These are phyloP conservation scores for Thermophis baileyi DNA, from an alignment of 2,113 vertebrate species.

Conservation along the genomic window DNA sequence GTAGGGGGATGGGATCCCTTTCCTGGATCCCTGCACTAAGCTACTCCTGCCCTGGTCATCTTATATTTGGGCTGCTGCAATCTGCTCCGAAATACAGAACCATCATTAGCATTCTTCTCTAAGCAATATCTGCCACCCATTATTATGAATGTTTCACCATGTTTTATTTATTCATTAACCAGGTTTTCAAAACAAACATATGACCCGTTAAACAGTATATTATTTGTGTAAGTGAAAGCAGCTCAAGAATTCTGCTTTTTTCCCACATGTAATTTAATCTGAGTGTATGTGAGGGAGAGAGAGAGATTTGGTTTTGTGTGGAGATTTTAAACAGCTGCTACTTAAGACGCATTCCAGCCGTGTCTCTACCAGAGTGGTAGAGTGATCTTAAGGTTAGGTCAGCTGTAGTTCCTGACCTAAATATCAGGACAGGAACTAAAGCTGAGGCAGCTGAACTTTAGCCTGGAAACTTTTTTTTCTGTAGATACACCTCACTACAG, in stretches of 20 bases:
- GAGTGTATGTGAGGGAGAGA: not conserved
- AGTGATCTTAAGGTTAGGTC: not conserved
- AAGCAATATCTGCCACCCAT: slow-evolving; percentile 15
- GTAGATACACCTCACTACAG: not conserved
- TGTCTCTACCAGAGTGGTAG: not conserved
- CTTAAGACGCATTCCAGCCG: not conserved
- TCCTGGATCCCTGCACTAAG: not conserved
- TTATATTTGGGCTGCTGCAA: not conserved
- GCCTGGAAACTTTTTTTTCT: not conserved
- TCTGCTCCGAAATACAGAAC: not conserved
- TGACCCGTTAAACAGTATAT: slow-evolving; percentile 70
- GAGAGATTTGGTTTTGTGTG: slow-evolving; percentile 43
- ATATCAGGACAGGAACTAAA: not conserved
- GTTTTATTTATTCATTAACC: slow-evolving; percentile 61
- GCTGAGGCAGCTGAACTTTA: not conserved
- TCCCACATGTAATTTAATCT: not conserved
- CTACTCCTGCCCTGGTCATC: not conserved
- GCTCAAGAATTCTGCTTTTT: slow-evolving; percentile 61
- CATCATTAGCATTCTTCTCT: not conserved
- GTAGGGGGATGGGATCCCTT: not conserved
- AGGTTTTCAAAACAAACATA: slow-evolving; percentile 73
- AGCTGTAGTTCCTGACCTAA: not conserved
- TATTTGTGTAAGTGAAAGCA: slow-evolving; percentile 77
- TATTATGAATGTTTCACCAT: slow-evolving; percentile 37
- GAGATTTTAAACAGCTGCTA: slow-evolving; percentile 35